phyloP scores from a whole-genome alignment of 2,888 invertebrate genomes.

The Ashinkailepas kermadecensis region DNA sequence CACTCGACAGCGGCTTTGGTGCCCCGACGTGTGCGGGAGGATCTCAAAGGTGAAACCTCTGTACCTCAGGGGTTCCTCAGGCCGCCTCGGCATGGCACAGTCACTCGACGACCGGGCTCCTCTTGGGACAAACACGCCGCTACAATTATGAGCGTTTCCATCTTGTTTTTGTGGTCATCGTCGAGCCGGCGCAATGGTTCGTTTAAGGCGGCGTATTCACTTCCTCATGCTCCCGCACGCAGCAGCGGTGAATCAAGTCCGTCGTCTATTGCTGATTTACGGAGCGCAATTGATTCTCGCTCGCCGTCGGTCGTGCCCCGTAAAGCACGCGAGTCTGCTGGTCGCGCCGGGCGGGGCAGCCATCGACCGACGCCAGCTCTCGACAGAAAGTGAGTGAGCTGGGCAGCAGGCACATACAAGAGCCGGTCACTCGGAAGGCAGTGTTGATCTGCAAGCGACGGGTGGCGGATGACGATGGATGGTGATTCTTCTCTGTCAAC shows the following conservation, averaged over 20 bases:
- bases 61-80: too few relatives aligned
- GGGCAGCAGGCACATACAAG: not conserved
- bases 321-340: too few relatives aligned
- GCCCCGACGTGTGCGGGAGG: too few relatives aligned
- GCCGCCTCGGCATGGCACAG: too few relatives aligned
- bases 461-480: not conserved
- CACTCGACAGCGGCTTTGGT: too few relatives aligned
- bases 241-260: not conserved
- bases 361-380: too few relatives aligned
- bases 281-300: not conserved
- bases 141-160: not conserved
- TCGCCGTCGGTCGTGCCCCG: not conserved
- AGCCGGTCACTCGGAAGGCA: not conserved
- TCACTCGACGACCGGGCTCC: too few relatives aligned
- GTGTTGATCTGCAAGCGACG: not conserved
- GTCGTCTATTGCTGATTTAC: not conserved
- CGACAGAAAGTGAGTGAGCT: not conserved
- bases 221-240: not conserved
- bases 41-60: too few relatives aligned
- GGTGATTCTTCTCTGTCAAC: too few relatives aligned
- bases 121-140: not conserved
- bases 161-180: not conserved
- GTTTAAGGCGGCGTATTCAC: not conserved
- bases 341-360: too few relatives aligned
- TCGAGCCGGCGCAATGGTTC: not conserved